These are phyloP conservation scores for Hippopotamus amphibius DNA, from an alignment of 2,113 vertebrate species.

Conservation along the genomic window DNA sequence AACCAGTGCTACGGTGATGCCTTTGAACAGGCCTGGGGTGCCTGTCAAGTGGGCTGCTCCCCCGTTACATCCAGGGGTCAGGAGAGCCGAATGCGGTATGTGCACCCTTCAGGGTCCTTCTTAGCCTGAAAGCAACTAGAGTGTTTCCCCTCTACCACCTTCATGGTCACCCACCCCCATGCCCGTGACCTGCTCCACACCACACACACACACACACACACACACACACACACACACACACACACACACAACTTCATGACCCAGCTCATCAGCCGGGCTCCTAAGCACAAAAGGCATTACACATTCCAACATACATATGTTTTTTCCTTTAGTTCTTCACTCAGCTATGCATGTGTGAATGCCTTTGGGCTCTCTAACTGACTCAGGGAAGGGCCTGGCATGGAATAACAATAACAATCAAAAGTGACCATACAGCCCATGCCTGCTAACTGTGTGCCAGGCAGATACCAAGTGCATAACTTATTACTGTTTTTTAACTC, in stretches of 20 bases:
- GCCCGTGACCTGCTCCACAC: fast-evolving
- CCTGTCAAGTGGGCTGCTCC: neutral
- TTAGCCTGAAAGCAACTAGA: neutral
- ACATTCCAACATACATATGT: neutral
- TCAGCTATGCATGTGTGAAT: neutral
- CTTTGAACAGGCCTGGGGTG: neutral
- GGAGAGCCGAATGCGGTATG: neutral
- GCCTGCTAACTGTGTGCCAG: neutral
- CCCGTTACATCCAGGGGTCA: fast-evolving
- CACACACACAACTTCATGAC: neutral
- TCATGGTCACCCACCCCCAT: neutral
- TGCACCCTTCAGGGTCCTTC: neutral
- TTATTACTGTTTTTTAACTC: neutral
- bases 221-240: too few relatives aligned
- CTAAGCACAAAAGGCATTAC: neutral
- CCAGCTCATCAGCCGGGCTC: neutral
- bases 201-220: too few relatives aligned
- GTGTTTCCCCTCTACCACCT: neutral
- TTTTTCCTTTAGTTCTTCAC: neutral
- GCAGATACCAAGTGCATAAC: neutral
- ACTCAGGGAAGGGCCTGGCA: neutral
- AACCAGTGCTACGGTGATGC: neutral
- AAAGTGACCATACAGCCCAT: neutral
- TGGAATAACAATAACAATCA: neutral
- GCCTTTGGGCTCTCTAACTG: neutral